These are phyloP conservation scores for Cantharis lateralis DNA, from an alignment of 2,888 invertebrate genomes.

Conservation along the genomic window DNA sequence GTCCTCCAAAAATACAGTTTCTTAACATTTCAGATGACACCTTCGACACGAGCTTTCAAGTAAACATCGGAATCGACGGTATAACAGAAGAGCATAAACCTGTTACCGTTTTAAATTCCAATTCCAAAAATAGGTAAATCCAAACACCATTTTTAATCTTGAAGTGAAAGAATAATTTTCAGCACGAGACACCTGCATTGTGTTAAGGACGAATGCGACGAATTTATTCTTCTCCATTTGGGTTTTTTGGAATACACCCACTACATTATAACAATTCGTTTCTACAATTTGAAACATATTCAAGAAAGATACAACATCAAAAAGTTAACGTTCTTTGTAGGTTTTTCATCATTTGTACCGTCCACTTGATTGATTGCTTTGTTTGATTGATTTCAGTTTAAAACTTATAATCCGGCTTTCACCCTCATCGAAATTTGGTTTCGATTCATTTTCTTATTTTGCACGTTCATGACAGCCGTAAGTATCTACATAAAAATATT, in stretches of 20 bases:
- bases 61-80: slow-evolving; percentile 84
- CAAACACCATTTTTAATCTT: not conserved
- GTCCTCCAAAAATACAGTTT: slow-evolving; percentile 6
- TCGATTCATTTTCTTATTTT: slow-evolving; percentile 87
- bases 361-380: not conserved
- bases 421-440: slow-evolving; percentile 98
- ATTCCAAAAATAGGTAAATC: slow-evolving; percentile 72
- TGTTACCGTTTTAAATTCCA: slow-evolving; percentile 66
- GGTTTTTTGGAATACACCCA: slow-evolving; percentile 87
- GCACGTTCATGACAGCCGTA: slow-evolving; percentile 66
- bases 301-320: slow-evolving; percentile 83
- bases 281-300: slow-evolving; percentile 83
- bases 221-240: slow-evolving; percentile 86
- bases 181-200: slow-evolving; percentile 85
- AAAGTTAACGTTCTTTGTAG: slow-evolving; percentile 84
- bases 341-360: slow-evolving; percentile 49
- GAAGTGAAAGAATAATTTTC: slow-evolving; percentile 37
- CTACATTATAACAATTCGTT: slow-evolving; percentile 82
- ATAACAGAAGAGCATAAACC: slow-evolving; percentile 76
- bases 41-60: slow-evolving; percentile 87
- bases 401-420: slow-evolving; percentile 94
- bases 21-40: slow-evolving; percentile 73
- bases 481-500: not conserved
- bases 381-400: slow-evolving; percentile 78
- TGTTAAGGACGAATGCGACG: slow-evolving; percentile 80